Base-by-base conservation (phyloP, 1,140 invertebrate species). In the Drosophila albomicans region DNA sequence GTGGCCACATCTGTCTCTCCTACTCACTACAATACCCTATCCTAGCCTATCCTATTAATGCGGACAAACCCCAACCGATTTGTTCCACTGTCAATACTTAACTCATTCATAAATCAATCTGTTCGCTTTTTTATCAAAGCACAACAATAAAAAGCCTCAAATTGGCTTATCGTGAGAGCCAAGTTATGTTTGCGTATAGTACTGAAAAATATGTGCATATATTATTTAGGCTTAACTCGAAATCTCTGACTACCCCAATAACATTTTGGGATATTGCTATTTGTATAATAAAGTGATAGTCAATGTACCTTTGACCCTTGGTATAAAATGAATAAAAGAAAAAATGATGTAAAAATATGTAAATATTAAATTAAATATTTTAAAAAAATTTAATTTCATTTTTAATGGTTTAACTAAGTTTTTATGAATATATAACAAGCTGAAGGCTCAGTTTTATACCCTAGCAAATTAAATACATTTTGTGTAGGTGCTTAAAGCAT, bases 41-140 rank as follows among this genome's bases (percentile, higher is more conserved):
- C 15, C 16, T 48, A 41, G 61, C n/a, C 7, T 48, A 1, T 25
- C 15, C 16, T 48, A 41, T 68, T 20, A 28, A 16, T 51, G 38
- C 11, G 16, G 54, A 45, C 16, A 32, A 13, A n/a, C 16, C 38
- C 41, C 25, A 11, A n/a, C 3, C 38, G 10, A 11, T 68, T 10
- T 54, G 35, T 32, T 28, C 15, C 57, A 43, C 1, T 52, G 63
- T 46, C 16, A 69, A 48, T 57, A 62, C 56, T 69, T 62, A 56
- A 56, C 57, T 30, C 16, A 41, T 61, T 68, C 49, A 54, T 74
- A 74, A 74, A 74, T 74, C 71, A 69, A 69, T 49, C 49, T 57
- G 48, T 8, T 30, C 15, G 38, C 43, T 62, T 75, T 69, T 32
- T 59, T 75, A 54, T n/a, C 48, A 38, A 43, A 35, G 20, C 20